Conservation (phyloP, 2,797 vertebrate genomes). For the Clarias fuscus region DNA sequence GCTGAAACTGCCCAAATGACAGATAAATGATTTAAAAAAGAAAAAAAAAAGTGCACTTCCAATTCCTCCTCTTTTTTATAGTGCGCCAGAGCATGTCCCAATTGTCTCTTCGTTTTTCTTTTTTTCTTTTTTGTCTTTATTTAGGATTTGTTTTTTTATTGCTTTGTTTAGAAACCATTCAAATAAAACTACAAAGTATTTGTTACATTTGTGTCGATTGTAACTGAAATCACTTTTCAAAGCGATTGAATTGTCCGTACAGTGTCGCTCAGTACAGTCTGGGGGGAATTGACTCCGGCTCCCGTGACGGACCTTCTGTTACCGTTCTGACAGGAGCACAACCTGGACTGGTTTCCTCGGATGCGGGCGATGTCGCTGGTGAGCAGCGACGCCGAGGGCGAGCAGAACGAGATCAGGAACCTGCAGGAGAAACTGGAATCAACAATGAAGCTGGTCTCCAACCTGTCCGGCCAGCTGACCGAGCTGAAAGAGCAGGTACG, state of each 20-base stretch:
- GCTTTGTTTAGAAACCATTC: neutral
- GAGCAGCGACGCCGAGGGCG: constrained; percentile 93
- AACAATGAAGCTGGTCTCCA: constrained; percentile 94
- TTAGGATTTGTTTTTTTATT: neutral
- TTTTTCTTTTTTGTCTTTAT: neutral
- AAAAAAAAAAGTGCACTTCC: neutral
- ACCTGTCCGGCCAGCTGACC: constrained; percentile 91
- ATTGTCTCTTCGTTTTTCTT: neutral
- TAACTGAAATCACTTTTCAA: neutral
- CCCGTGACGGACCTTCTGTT: neutral
- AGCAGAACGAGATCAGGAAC: constrained; percentile 95
- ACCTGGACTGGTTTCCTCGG: constrained; percentile 96
- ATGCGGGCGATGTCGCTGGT: constrained; percentile 98
- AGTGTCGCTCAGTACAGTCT: neutral
- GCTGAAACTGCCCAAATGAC: neutral
- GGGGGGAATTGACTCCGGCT: neutral
- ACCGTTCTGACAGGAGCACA: constrained; percentile 82
- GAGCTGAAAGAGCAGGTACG: constrained; percentile 96
- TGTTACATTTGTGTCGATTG: neutral
- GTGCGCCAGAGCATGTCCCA: too few species aligned
- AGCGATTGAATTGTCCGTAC: neutral
- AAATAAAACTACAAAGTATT: neutral
- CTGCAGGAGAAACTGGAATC: constrained; percentile 97
- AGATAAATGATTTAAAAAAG: neutral
- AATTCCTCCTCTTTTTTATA: neutral